Conservation (phyloP, 2,113 vertebrate species). For the Nibea coibor region DNA sequence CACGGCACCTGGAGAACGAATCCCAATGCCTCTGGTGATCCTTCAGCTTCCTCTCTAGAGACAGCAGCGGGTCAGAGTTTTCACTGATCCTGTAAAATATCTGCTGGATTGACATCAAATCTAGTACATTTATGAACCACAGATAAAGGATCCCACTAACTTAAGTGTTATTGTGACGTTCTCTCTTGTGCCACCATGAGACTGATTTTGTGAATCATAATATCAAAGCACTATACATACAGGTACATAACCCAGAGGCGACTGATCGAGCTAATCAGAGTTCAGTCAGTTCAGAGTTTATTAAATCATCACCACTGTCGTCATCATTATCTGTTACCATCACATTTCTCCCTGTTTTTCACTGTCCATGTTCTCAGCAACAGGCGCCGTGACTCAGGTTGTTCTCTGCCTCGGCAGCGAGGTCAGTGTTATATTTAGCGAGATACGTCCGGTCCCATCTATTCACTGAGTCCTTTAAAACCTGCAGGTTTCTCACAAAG, state of each 20-base stretch:
- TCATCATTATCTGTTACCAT: conserved; percentile 11
- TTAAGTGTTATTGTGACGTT: not conserved
- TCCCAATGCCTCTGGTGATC: too few relatives aligned
- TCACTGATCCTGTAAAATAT: too few relatives aligned
- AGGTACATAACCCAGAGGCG: not conserved
- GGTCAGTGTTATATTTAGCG: conserved; percentile 43
- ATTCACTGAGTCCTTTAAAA: conserved; percentile 21
- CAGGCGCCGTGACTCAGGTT: conserved; percentile 35
- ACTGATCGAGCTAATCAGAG: not conserved
- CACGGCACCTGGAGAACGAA: too few relatives aligned
- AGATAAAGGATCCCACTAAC: too few relatives aligned
- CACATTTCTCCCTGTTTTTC: not conserved
- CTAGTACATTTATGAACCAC: too few relatives aligned
- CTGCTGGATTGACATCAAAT: too few relatives aligned
- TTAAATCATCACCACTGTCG: not conserved
- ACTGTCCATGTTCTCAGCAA: not conserved
- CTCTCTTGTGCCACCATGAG: not conserved
- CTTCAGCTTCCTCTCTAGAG: too few relatives aligned
- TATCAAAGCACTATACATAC: not conserved
- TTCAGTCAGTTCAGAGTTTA: not conserved
- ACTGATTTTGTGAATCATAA: not conserved
- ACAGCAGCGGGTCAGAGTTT: too few relatives aligned
- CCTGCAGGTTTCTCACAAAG: conserved; percentile 15
- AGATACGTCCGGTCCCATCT: conserved; percentile 21
- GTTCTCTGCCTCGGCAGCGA: conserved; percentile 18